Evolutionary conservation across 2,888 invertebrate genomes (phyloP).

Genomic region (Beris morrisii): DNA sequence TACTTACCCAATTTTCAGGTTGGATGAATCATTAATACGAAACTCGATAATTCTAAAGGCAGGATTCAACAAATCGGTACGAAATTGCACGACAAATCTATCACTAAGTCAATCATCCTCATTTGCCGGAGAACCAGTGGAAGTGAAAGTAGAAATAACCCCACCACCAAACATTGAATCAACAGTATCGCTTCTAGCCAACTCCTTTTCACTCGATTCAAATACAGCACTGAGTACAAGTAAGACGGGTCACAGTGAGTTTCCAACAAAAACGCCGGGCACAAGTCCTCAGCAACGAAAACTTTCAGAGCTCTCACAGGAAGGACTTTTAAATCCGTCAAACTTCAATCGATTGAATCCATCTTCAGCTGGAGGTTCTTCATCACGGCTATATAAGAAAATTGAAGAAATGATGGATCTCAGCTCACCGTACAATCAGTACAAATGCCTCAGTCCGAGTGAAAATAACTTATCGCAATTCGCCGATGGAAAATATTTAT

Average conservation of each 20-base stretch:
- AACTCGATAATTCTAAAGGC: slow-evolving; percentile 56
- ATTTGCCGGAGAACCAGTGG: slow-evolving; percentile 54
- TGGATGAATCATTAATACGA: slow-evolving; percentile 66
- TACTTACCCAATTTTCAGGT: slow-evolving; percentile 49
- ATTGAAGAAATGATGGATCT: slow-evolving; percentile 62
- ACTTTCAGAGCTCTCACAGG: slow-evolving; percentile 53
- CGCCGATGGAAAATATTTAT: slow-evolving; percentile 53
- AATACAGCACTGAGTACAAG: slow-evolving; percentile 53
- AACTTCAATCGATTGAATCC: slow-evolving; percentile 52
- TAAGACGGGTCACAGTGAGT: slow-evolving; percentile 33
- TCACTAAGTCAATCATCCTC: slow-evolving; percentile 56
- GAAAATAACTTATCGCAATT: slow-evolving; percentile 58
- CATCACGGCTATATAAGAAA: slow-evolving; percentile 54
- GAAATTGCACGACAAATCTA: slow-evolving; percentile 52
- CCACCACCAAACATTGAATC: slow-evolving; percentile 49
- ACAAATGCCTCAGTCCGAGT: slow-evolving; percentile 70
- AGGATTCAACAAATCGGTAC: slow-evolving; percentile 47
- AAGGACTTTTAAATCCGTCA: slow-evolving; percentile 50
- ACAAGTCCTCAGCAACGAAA: slow-evolving; percentile 46
- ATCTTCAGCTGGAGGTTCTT: slow-evolving; percentile 51
- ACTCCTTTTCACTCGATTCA: slow-evolving; percentile 56
- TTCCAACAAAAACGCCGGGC: slow-evolving; percentile 37
- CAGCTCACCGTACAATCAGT: slow-evolving; percentile 74
- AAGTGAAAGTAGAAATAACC: slow-evolving; percentile 57
- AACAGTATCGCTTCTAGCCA: slow-evolving; percentile 46